phyloP scores from a whole-genome alignment of 2,113 vertebrate species.

The Benitochromis conjunctus region DNA sequence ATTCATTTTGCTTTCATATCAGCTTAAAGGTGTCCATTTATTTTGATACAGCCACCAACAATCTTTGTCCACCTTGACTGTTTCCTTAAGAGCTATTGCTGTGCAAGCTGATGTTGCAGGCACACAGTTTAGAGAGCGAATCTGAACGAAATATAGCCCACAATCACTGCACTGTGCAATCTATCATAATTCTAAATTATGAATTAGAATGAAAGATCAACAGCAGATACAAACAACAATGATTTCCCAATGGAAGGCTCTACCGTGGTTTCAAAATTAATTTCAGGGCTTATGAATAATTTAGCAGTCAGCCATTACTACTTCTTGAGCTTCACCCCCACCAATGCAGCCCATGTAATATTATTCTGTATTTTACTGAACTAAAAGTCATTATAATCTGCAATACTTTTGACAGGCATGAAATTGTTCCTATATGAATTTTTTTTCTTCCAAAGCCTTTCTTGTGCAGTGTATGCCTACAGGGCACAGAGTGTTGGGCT shows the following conservation, averaged over 20 bases:
- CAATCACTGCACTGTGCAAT: constrained; percentile 10
- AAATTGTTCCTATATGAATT: constrained; percentile 53
- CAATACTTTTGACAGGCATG: constrained; percentile 59
- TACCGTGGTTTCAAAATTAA: constrained; percentile 61
- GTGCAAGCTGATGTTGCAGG: not conserved
- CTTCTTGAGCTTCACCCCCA: constrained; percentile 28
- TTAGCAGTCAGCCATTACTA: constrained; percentile 58
- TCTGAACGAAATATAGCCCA: not conserved
- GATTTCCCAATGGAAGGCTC: constrained; percentile 66
- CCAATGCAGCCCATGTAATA: constrained; percentile 35
- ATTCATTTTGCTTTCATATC: not conserved
- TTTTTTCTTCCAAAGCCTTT: constrained; percentile 23
- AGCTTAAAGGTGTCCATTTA: not conserved
- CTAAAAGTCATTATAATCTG: constrained; percentile 44
- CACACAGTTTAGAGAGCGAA: not conserved
- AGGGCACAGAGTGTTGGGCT: constrained; percentile 36
- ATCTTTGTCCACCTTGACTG: not conserved
- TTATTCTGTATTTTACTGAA: constrained; percentile 41
- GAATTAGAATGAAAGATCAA: constrained; percentile 55
- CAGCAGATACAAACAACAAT: constrained; percentile 57
- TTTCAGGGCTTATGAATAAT: constrained; percentile 69
- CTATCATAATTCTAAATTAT: constrained; percentile 42
- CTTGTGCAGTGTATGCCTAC: constrained; percentile 27
- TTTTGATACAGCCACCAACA: not conserved
- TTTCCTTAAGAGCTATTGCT: not conserved